Evolutionary conservation across 2,113 vertebrate genomes (phyloP), one percentile per base, ranked within the genome.

Genomic region (Neogale vison): DNA sequence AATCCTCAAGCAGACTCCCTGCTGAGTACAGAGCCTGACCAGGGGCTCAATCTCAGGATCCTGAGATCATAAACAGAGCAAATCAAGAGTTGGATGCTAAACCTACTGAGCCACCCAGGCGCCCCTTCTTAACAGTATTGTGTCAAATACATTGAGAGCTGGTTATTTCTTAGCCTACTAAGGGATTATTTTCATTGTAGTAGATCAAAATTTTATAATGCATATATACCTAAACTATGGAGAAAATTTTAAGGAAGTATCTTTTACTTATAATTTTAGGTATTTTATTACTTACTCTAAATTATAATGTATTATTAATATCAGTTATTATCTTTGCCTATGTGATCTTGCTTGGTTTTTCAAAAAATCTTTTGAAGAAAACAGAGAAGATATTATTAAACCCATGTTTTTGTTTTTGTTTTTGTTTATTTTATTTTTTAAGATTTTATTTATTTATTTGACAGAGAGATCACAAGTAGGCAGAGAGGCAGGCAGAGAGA

Each of bases 311-410:
- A 1, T 31, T 74, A 63, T 36, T 83, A 85, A 77, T 63, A 61
- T 14, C 20, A 80, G 13, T 59, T 52, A 93, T 76, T 26, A 39
- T 6, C 11, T 90, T 94, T 26, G 39, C 4, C 52, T 67, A 59
- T 9, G 47, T 36, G 39, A 61, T 61, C 12, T 90, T 86, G 26
- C 7, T 90, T 93, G 11, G 7, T 42, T 85, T 50, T 86, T 87
- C 63, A 69, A 93, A 94, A 83, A 83, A n/a, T 79, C 52, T 90
- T 89, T 63, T 45, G 36, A 82, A 55, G 21, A 72, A 92, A 93
- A 55, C 10, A 79, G n/a, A 57, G 42, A 79, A 74, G 24, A 21
- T 45, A 42, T 45, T 74, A 57, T 42, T 91, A 91, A 50, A 11
- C 1, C 3, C 15, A 39, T 45, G 24, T 52, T 52, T 52, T 52